Conservation (phyloP, 2,113 vertebrate genomes). For the Origma solitaria region DNA sequence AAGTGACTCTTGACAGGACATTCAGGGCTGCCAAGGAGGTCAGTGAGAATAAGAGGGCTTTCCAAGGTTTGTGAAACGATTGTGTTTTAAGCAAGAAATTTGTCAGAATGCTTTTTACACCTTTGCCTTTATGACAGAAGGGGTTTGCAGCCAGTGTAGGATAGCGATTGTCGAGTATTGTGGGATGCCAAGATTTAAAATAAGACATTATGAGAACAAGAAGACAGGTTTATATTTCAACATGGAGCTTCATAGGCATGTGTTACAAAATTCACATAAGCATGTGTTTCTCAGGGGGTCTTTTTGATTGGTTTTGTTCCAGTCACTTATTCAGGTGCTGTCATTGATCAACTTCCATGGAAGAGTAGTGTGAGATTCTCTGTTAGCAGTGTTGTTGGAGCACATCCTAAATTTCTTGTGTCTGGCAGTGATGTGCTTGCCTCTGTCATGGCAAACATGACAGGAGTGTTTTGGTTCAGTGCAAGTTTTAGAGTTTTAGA, state of each 20-base stretch:
- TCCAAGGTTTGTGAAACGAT: not conserved
- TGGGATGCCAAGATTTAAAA: not conserved
- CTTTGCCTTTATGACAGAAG: not conserved
- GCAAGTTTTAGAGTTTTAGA: not conserved
- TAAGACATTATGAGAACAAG: not conserved
- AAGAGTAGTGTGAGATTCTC: accelerated
- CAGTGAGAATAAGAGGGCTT: not conserved
- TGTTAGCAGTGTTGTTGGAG: not conserved
- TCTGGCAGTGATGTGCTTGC: not conserved
- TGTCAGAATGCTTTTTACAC: not conserved
- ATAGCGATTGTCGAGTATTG: not conserved
- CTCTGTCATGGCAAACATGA: not conserved
- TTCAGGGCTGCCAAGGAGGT: not conserved
- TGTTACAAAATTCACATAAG: not conserved
- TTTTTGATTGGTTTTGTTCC: not conserved
- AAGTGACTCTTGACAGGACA: not conserved
- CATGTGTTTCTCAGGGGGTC: not conserved
- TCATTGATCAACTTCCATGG: not conserved
- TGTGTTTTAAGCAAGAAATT: not conserved
- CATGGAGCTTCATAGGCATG: not conserved
- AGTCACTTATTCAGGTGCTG: not conserved
- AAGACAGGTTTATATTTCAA: not conserved
- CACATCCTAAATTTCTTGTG: not conserved
- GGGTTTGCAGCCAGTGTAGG: not conserved
- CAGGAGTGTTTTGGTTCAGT: not conserved